Percentiles rank a stretch among this genome's conserved stretches.
Conservation (phyloP, 2,888 invertebrate species). For the Cerceris ruficornis region DNA sequence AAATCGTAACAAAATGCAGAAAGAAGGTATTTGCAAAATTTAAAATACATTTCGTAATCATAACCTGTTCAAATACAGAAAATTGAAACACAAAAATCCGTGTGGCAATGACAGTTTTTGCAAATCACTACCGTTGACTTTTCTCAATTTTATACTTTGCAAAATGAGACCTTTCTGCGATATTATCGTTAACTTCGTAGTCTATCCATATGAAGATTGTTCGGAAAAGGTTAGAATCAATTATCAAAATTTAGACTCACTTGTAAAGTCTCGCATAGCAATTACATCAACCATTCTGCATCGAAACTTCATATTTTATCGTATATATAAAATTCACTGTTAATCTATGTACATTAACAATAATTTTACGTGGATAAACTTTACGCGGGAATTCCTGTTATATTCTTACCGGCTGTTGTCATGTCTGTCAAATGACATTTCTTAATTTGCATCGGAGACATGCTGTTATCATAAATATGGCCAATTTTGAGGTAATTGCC, state of each 20-base stretch:
- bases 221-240: constrained; percentile 35
- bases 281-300: constrained; percentile 86
- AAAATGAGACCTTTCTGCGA: background rate
- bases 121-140: no score
- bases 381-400: constrained; percentile 17
- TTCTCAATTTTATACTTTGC: background rate
- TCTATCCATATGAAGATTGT: background rate
- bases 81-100: background rate
- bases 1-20: no score
- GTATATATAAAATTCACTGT: background rate
- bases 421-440: constrained; percentile 1
- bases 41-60: no score
- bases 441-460: background rate
- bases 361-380: background rate
- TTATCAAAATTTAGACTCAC: constrained; percentile 80
- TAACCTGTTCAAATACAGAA: no score
- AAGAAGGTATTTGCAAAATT: no score
- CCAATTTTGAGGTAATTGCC: no score
- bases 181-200: background rate
- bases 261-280: constrained; percentile 88
- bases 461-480: no score
- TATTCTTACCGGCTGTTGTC: background rate
- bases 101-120: no score
- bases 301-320: constrained; percentile 86
- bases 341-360: background rate